phyloP scores from a whole-genome alignment of 2,113 vertebrate species.

The Fulmarus glacialis region DNA sequence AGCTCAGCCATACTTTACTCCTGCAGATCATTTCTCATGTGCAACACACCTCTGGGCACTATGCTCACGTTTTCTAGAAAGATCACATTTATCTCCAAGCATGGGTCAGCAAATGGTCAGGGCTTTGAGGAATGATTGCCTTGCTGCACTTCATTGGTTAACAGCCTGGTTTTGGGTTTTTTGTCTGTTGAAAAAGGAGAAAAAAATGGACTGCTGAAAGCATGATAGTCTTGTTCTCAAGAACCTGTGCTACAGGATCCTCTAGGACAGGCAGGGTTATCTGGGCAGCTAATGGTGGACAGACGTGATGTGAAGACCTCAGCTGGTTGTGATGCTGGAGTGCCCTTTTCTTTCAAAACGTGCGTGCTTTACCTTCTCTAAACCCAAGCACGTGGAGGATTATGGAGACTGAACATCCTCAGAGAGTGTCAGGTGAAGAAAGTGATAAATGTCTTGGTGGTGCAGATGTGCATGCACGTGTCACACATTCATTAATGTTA shows the following conservation, averaged over 20 bases:
- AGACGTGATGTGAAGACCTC: background rate
- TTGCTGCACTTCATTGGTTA: background rate
- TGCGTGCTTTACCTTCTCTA: background rate
- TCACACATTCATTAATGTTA: rapidly evolving
- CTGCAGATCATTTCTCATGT: background rate
- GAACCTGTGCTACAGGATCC: background rate
- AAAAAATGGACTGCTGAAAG: background rate
- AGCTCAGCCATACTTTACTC: background rate
- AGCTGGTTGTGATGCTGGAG: background rate
- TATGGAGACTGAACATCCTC: background rate
- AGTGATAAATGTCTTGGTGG: background rate
- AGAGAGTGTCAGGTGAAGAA: background rate
- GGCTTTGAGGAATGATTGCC: background rate
- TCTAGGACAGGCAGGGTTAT: background rate
- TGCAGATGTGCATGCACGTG: rapidly evolving
- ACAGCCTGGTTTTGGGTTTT: background rate
- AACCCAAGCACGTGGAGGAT: background rate
- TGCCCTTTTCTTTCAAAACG: background rate
- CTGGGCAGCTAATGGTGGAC: background rate
- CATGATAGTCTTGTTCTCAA: background rate
- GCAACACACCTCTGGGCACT: background rate
- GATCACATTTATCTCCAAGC: background rate
- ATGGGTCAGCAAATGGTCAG: background rate
- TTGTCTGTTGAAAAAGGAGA: background rate
- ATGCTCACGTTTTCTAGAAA: background rate